Conservation (phyloP, 2,888 invertebrate species). For the Xylota sylvarum region DNA sequence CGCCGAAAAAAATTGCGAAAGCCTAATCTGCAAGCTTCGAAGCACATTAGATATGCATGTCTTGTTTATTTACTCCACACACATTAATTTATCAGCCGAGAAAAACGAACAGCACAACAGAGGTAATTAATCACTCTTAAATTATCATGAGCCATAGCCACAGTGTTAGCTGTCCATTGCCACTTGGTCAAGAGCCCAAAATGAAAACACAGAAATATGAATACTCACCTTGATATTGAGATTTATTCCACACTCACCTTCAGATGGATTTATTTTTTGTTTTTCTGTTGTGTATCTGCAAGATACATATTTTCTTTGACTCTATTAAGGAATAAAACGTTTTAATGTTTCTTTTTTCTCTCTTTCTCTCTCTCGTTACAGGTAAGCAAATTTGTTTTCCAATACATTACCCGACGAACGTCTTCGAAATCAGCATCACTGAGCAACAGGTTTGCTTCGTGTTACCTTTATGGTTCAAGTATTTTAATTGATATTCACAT, state of each 20-base stretch:
- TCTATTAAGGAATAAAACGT: conserved; percentile 4
- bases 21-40: conserved; percentile 19
- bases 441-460: conserved; percentile 44
- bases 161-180: conserved; percentile 23
- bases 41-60: conserved; percentile 33
- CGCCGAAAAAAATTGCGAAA: conserved; percentile 43
- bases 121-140: conserved; percentile 32
- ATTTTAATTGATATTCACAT: conserved; percentile 56
- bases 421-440: neutral
- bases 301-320: conserved; percentile 20
- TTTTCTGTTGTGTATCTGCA: neutral
- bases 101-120: neutral
- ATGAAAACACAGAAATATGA: conserved; percentile 24
- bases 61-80: conserved; percentile 13
- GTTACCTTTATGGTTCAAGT: conserved; percentile 51
- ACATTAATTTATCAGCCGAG: conserved; percentile 5
- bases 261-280: conserved; percentile 13
- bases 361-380: conserved; percentile 15
- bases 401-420: conserved; percentile 6
- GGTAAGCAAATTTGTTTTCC: conserved; percentile 39
- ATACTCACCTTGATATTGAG: conserved; percentile 54
- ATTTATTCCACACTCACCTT: conserved; percentile 38
- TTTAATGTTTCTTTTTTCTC: conserved; percentile 2
- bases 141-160: conserved; percentile 1
- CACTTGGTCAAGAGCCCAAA: conserved; percentile 50